A percentile compares a stretch with the other conserved stretches of the same genome.
phyloP scores from a whole-genome alignment of 2,888 invertebrate genomes.

The Caenorhabditis wallacei region DNA sequence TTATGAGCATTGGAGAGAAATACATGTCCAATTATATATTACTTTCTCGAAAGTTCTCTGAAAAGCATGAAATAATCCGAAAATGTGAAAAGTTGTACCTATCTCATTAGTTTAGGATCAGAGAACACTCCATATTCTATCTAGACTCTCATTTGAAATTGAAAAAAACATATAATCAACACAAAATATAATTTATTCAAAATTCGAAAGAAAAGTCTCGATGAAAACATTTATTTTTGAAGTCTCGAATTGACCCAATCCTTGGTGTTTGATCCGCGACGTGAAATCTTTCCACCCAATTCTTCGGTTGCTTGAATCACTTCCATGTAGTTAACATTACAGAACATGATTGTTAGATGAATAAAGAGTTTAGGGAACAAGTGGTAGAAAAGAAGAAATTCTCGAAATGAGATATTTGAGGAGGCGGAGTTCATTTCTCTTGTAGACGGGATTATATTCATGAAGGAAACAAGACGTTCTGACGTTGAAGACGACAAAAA shows the following conservation, averaged over 20 bases:
- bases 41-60: no score
- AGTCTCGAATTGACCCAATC: background rate
- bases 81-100: no score
- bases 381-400: background rate
- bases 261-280: background rate
- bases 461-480: background rate
- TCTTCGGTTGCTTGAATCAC: slow-evolving; percentile 17
- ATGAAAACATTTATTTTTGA: background rate
- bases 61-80: no score
- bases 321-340: slow-evolving; percentile 8
- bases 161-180: background rate
- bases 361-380: background rate
- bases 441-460: background rate
- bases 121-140: no score
- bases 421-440: background rate
- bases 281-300: slow-evolving; percentile 10
- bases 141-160: no score
- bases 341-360: background rate
- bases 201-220: background rate
- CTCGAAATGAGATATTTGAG: background rate
- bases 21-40: no score
- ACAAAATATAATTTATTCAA: background rate
- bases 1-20: no score
- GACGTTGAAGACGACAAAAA: background rate
- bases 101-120: no score